Percentiles rank a stretch among this genome's conserved stretches.
Conservation (phyloP, 2,888 invertebrate genomes). For the Drosophila bunnanda region DNA sequence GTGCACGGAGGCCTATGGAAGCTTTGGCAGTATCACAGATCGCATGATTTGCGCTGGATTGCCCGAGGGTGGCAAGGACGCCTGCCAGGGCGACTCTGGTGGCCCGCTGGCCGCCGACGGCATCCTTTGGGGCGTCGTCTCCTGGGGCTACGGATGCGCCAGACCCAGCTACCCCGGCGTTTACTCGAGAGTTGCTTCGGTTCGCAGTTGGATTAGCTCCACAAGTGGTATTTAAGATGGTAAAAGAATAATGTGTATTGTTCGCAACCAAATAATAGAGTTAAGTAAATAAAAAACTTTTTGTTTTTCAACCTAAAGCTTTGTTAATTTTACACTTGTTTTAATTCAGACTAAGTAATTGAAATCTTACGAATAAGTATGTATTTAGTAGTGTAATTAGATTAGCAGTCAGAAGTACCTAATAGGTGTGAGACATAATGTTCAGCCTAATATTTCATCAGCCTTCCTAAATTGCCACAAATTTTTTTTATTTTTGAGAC, state of each 20-base stretch:
- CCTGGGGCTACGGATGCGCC: conserved; percentile 83
- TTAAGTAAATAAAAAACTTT: background rate
- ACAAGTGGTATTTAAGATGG: conserved; percentile 52
- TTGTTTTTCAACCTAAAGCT: no score
- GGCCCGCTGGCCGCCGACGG: conserved; percentile 75
- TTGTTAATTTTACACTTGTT: rapidly evolving
- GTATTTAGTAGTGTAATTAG: background rate
- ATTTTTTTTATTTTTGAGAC: background rate
- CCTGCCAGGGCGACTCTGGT: conserved; percentile 83
- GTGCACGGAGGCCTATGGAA: conserved; percentile 68
- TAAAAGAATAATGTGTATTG: background rate
- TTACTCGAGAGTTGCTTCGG: conserved; percentile 75
- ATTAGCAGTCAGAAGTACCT: background rate
- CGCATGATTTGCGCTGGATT: conserved; percentile 82
- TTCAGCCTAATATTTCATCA: background rate
- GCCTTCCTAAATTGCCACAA: background rate
- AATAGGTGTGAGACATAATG: no score
- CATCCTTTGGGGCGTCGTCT: conserved; percentile 80
- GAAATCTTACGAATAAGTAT: no score
- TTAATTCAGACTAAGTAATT: background rate
- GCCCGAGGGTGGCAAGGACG: conserved; percentile 78
- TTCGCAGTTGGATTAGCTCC: conserved; percentile 72
- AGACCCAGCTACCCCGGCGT: conserved; percentile 77
- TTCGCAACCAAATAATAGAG: background rate
- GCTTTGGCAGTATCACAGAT: conserved; percentile 70